phyloP scores from a whole-genome alignment of 1,140 invertebrate species.

The Stegodyphus dumicola region DNA sequence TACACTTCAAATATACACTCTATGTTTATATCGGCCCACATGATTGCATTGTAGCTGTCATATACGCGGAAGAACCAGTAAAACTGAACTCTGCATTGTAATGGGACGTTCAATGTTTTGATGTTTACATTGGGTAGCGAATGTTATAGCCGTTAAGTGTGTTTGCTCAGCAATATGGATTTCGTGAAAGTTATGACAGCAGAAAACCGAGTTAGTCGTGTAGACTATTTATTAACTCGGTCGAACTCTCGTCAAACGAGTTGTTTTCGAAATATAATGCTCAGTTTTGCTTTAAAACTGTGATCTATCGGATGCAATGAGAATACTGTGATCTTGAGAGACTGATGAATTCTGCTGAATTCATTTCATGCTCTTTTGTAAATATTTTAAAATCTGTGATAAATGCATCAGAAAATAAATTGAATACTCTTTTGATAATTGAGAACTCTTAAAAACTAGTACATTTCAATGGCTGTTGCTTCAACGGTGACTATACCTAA shows the following conservation, averaged over 20 bases:
- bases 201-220: not conserved
- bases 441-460: not conserved
- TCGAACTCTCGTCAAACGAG: not conserved
- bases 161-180: constrained; percentile 36
- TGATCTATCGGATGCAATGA: not conserved
- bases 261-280: not conserved
- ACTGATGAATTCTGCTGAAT: not conserved
- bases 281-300: not conserved
- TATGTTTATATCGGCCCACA: not conserved
- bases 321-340: not conserved
- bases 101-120: constrained; percentile 3
- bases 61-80: constrained; percentile 7
- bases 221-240: not conserved
- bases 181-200: not conserved
- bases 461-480: constrained; percentile 20
- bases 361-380: not conserved
- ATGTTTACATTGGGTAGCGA: constrained; percentile 2
- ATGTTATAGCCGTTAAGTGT: not conserved
- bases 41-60: constrained; percentile 14
- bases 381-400: constrained; percentile 16
- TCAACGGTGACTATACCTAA: not conserved
- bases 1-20: not conserved
- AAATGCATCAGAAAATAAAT: not conserved
- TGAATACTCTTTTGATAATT: not conserved
- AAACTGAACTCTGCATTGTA: constrained; percentile 22